phyloP scores from a whole-genome alignment of 1,140 invertebrate species.

The Apolygus lucorum region DNA sequence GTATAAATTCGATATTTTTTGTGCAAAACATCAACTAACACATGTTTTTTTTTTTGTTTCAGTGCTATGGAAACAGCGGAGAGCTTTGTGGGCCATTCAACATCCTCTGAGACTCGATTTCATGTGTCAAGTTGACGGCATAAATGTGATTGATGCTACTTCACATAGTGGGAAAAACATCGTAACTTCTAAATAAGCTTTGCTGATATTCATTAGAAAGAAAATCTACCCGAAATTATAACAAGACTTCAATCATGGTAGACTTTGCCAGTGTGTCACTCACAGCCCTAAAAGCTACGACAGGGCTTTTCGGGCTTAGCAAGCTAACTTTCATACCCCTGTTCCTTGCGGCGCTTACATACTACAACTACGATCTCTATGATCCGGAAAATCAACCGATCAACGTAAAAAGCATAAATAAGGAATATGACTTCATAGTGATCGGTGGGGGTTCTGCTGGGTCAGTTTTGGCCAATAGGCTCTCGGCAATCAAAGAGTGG shows the following conservation, averaged over 20 bases:
- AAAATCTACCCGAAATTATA: too few relatives aligned
- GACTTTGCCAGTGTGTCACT: conserved; percentile 30
- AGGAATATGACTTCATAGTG: conserved; percentile 70
- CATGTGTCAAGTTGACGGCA: too few relatives aligned
- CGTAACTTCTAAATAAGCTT: too few relatives aligned
- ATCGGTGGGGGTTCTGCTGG: conserved; percentile 81
- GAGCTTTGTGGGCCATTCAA: too few relatives aligned
- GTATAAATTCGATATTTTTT: too few relatives aligned
- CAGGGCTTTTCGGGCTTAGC: conserved; percentile 54
- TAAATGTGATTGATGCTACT: too few relatives aligned
- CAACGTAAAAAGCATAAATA: conserved; percentile 52
- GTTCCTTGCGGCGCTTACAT: conserved; percentile 65
- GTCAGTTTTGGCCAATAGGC: conserved; percentile 70
- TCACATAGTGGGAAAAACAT: too few relatives aligned
- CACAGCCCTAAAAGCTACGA: conserved; percentile 56
- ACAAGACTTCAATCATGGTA: conserved; percentile 26
- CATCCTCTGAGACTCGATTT: too few relatives aligned
- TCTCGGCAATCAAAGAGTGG: conserved; percentile 69
- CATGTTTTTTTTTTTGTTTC: too few relatives aligned
- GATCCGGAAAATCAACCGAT: conserved; percentile 72
- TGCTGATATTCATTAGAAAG: neutral
- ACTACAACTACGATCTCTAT: conserved; percentile 75
- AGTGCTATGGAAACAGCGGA: too few relatives aligned
- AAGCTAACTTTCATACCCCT: conserved; percentile 63
- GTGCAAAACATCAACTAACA: too few relatives aligned